A percentile compares a stretch with the other conserved stretches of the same genome.
These are phyloP conservation scores for Paraescarpia echinospica DNA, from an alignment of 1,140 invertebrate species.

Conservation along the genomic window DNA sequence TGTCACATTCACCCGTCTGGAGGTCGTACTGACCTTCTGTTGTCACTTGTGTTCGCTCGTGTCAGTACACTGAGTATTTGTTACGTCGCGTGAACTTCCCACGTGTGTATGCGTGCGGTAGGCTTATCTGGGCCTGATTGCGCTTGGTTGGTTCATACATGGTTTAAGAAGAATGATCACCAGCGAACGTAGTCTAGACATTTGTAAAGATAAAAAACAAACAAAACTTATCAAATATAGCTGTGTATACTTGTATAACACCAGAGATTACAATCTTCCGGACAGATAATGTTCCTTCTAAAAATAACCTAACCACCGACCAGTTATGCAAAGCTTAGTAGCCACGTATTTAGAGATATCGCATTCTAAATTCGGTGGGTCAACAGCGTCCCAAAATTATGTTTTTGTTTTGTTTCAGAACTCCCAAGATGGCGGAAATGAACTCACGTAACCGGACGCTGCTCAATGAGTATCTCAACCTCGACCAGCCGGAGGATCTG, in stretches of 20 bases:
- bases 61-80: neutral
- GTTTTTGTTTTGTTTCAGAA: neutral
- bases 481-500: slow-evolving; percentile 64
- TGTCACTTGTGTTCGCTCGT: neutral
- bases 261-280: too few relatives aligned
- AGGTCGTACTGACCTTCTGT: neutral
- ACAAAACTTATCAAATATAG: too few relatives aligned
- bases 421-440: neutral
- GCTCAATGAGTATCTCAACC: slow-evolving; percentile 13
- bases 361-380: neutral
- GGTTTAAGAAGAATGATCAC: neutral
- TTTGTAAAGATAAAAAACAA: too few relatives aligned
- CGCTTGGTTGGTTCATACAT: too few relatives aligned
- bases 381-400: neutral
- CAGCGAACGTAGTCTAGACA: neutral
- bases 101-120: neutral
- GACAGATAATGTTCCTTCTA: too few relatives aligned
- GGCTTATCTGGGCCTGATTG: neutral
- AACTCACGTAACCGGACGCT: slow-evolving; percentile 5
- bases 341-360: neutral
- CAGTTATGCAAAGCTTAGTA: neutral
- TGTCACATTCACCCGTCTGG: neutral
- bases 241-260: too few relatives aligned
- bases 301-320: neutral
- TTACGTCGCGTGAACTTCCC: neutral